Evolutionary conservation across 2,113 vertebrate species (phyloP).

Genomic region (Neopipo cinnamomea): DNA sequence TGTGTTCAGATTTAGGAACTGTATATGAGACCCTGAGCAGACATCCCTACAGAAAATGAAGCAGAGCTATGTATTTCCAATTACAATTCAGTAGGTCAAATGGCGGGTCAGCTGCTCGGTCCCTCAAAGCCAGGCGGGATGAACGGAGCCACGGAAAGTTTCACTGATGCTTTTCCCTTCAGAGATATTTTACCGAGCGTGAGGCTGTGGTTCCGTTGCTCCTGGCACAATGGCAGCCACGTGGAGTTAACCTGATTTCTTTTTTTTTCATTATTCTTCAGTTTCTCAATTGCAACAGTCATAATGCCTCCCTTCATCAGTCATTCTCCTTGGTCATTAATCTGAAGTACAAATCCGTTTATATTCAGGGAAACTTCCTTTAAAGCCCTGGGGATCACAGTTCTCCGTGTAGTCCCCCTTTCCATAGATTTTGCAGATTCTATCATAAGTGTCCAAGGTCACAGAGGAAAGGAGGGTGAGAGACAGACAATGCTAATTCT

Average conservation of each 20-base stretch:
- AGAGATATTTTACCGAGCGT: background rate
- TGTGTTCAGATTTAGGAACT: background rate
- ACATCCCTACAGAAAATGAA: background rate
- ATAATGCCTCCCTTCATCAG: background rate
- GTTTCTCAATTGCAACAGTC: constrained; percentile 25
- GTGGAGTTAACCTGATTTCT: constrained; percentile 22
- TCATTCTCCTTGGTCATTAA: constrained; percentile 26
- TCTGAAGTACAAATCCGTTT: constrained; percentile 36
- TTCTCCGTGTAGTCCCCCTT: background rate
- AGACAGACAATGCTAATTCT: constrained; percentile 37
- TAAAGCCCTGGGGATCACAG: background rate
- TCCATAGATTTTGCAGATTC: background rate
- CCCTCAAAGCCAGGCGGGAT: background rate
- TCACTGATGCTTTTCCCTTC: constrained; percentile 30
- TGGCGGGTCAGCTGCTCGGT: constrained; percentile 2
- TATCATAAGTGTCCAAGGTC: background rate
- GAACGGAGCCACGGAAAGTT: constrained; percentile 12
- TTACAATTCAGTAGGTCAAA: constrained; percentile 29
- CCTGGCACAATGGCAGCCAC: background rate
- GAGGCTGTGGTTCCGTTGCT: background rate
- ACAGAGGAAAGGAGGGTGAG: background rate
- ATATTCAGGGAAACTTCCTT: background rate
- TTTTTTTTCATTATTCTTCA: constrained; percentile 44
- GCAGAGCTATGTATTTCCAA: background rate
- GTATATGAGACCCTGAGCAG: background rate